Conservation (phyloP, 2,888 invertebrate genomes). For the Eristalis arbustorum region DNA sequence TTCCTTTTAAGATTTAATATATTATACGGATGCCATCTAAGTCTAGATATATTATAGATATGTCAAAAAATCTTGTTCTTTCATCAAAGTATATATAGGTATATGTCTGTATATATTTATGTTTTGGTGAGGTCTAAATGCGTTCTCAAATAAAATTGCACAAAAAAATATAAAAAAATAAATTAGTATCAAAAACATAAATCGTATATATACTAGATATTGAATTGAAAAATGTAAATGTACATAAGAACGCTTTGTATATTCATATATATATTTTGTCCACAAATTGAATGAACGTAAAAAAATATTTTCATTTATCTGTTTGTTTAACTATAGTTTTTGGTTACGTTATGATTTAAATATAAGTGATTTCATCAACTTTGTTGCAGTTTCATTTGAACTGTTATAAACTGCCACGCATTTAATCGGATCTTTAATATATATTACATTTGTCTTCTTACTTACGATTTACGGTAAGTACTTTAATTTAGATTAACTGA, state of each 20-base stretch:
- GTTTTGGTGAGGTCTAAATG: slow-evolving; percentile 11
- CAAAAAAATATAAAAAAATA: slow-evolving; percentile 33
- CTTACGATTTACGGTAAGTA: not conserved
- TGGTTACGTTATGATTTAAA: slow-evolving; percentile 52
- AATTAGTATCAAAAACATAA: slow-evolving; percentile 25
- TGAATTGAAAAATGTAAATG: not conserved
- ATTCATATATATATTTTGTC: not conserved
- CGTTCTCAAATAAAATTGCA: slow-evolving; percentile 21
- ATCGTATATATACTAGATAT: not conserved
- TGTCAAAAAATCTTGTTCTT: not conserved
- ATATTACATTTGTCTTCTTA: not conserved
- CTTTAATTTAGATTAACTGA: not conserved
- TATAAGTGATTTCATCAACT: slow-evolving; percentile 6
- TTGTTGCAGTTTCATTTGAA: slow-evolving; percentile 2
- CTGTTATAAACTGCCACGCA: not conserved
- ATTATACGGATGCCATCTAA: not conserved
- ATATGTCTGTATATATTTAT: slow-evolving; percentile 4
- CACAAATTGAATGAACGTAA: not conserved
- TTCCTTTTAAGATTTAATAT: slow-evolving; percentile 2
- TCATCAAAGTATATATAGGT: slow-evolving; percentile 19
- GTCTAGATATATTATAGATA: slow-evolving; percentile 4
- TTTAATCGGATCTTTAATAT: not conserved
- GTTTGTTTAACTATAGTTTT: slow-evolving; percentile 52
- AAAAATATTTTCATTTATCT: slow-evolving; percentile 4
- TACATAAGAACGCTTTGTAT: not conserved